A percentile compares a stretch with the other conserved stretches of the same genome.
These are phyloP conservation scores for Andrena camellia DNA, from an alignment of 2,888 invertebrate genomes.

Conservation along the genomic window DNA sequence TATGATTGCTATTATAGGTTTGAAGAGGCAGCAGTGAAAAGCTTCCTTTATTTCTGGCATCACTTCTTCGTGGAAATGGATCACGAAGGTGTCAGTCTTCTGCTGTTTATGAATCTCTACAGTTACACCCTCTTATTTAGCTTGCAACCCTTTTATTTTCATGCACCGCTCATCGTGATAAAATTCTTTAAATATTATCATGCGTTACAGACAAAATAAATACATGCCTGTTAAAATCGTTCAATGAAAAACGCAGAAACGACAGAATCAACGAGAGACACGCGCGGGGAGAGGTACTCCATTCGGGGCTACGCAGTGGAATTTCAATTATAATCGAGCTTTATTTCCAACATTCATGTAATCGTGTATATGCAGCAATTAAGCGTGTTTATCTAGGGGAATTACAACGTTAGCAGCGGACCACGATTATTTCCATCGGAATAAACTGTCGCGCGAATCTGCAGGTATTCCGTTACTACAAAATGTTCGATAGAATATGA, in stretches of 20 bases:
- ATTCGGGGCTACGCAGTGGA: not conserved
- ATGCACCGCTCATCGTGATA: no score
- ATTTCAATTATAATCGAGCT: slow-evolving; percentile 31
- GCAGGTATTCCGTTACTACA: not conserved
- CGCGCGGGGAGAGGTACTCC: not conserved
- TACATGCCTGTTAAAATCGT: not conserved
- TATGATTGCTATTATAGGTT: no score
- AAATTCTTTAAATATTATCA: not conserved
- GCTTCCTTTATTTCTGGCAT: no score
- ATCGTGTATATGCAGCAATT: slow-evolving; percentile 15
- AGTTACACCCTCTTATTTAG: not conserved
- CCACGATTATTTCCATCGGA: slow-evolving; percentile 7
- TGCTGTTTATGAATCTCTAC: not conserved
- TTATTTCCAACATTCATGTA: slow-evolving; percentile 35
- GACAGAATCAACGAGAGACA: not conserved
- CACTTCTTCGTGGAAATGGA: no score
- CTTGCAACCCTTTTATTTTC: no score
- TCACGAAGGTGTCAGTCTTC: not conserved
- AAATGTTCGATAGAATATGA: not conserved
- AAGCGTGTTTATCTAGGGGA: slow-evolving; percentile 7
- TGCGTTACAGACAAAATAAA: not conserved
- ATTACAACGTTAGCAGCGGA: slow-evolving; percentile 9
- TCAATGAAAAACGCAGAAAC: not conserved
- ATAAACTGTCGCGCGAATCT: slow-evolving; percentile 7
- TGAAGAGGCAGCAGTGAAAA: no score